Base-by-base conservation (phyloP, 2,113 vertebrate species). In the Megatriorchis doriae region DNA sequence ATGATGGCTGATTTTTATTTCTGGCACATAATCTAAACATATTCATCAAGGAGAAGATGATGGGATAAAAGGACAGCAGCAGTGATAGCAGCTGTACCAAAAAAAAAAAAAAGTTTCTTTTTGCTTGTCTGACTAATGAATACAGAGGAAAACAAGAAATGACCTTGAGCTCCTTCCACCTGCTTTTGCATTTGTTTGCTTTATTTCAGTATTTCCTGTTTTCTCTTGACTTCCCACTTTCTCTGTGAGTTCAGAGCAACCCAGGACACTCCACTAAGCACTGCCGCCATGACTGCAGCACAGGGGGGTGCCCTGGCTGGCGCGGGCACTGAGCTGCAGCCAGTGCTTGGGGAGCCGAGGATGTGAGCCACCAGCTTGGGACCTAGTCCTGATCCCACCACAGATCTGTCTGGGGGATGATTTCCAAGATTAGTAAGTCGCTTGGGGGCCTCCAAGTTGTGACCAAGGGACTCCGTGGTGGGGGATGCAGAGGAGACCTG, bases 11-110 rank as follows among this genome's bases (percentile, higher is more conserved):
- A 78, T 93, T 91, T 91, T 95, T 89, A 92, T 78, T 94, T 95
- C 94, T 87, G 59, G 81, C n/a, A 81, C 78, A 68, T 67, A 90
- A 94, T 92, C 73, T 77, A n/a, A 77, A 68, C 6, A 0, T 59
- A 94, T 92, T 94, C 88, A 94, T 90, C 63, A 90, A 72, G 81
- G 52, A 73, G 27, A 81, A 58, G 73, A 72, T 50, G 78, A 90
- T 32, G 27, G 53, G 5, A 43, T 47, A 80, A 90, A 87, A 74
- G 34, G 62, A 86, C 42, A 83, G 81, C 72, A 71, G 38, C 67
- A 89, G 43, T 32, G 79, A 77, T 4, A 94, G 78, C 91, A 95
- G 81, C 88, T 95, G 91, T 67, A 95, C 36, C 11, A 31, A 10
- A 45, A 50, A 71, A 16, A 31, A 45, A 50, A 71, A 79, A 42